phyloP scores from a whole-genome alignment of 2,888 invertebrate species.

The Parnassius mnemosyne region DNA sequence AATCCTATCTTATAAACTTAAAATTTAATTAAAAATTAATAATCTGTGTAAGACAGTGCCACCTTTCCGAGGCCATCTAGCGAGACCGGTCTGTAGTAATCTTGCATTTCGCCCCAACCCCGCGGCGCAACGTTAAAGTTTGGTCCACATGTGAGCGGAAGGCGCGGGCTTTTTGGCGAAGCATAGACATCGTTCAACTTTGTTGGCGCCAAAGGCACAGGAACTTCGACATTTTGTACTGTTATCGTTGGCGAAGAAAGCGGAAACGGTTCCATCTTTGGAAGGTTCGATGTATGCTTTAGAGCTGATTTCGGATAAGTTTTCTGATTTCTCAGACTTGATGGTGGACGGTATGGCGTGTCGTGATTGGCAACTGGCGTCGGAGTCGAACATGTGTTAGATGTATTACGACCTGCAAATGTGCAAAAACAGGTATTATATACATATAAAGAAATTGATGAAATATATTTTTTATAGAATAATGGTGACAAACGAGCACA shows the following conservation, averaged over 20 bases:
- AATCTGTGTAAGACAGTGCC: constrained; percentile 71
- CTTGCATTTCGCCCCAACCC: constrained; percentile 87
- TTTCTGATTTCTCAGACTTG: constrained; percentile 69
- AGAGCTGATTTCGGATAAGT: constrained; percentile 72
- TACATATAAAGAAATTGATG: too few species aligned
- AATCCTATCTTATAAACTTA: constrained; percentile 3
- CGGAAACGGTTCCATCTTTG: constrained; percentile 75
- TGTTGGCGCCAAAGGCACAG: constrained; percentile 67
- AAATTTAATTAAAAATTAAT: constrained; percentile 47
- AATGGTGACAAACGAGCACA: too few species aligned
- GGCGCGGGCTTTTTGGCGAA: constrained; percentile 64
- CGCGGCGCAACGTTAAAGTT: constrained; percentile 92
- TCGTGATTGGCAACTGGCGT: constrained; percentile 72
- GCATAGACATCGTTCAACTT: constrained; percentile 74
- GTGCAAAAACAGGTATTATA: background rate
- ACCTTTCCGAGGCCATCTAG: constrained; percentile 80
- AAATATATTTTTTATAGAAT: too few species aligned
- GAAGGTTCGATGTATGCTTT: constrained; percentile 60
- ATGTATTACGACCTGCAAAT: constrained; percentile 73
- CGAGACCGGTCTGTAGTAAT: constrained; percentile 86
- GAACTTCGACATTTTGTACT: constrained; percentile 57
- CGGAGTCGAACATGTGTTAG: constrained; percentile 67
- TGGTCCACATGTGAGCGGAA: constrained; percentile 69
- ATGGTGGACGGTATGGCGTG: constrained; percentile 76
- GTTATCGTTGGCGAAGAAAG: constrained; percentile 60